Evolutionary conservation across 2,888 invertebrate species (phyloP).

Genomic region (Stegophylla sp.): DNA sequence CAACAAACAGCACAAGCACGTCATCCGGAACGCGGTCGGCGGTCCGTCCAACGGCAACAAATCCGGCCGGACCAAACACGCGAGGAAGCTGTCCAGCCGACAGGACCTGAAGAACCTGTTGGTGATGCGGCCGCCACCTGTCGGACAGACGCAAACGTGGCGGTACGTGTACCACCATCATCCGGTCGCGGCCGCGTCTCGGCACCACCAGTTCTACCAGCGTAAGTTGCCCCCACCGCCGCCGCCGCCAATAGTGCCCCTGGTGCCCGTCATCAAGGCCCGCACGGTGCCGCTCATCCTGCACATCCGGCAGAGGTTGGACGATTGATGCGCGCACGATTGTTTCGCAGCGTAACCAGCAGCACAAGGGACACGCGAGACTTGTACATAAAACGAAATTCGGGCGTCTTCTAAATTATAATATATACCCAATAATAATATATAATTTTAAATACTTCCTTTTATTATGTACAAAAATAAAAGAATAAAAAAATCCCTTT

Average conservation of each 20-base stretch:
- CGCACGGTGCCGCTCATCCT: slow-evolving; percentile 39
- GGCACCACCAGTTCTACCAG: slow-evolving; percentile 25
- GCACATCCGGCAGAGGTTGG: slow-evolving; percentile 49
- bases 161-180: slow-evolving; percentile 40
- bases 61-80: slow-evolving; percentile 6
- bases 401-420: no score
- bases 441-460: no score
- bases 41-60: neutral
- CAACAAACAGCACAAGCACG: slow-evolving; percentile 8
- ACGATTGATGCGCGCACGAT: no score
- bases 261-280: slow-evolving; percentile 16
- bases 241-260: neutral
- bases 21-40: neutral
- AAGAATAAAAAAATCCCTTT: no score
- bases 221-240: neutral
- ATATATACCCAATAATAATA: no score
- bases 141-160: slow-evolving; percentile 60
- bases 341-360: no score
- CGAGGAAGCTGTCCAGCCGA: slow-evolving; percentile 48
- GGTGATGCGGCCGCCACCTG: slow-evolving; percentile 60
- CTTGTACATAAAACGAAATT: no score
- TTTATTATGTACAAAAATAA: no score
- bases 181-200: neutral
- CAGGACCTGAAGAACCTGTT: slow-evolving; percentile 55
- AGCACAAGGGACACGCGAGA: no score